Base-by-base conservation (phyloP, 2,888 invertebrate species). In the Chalcosyrphus nemorum region DNA sequence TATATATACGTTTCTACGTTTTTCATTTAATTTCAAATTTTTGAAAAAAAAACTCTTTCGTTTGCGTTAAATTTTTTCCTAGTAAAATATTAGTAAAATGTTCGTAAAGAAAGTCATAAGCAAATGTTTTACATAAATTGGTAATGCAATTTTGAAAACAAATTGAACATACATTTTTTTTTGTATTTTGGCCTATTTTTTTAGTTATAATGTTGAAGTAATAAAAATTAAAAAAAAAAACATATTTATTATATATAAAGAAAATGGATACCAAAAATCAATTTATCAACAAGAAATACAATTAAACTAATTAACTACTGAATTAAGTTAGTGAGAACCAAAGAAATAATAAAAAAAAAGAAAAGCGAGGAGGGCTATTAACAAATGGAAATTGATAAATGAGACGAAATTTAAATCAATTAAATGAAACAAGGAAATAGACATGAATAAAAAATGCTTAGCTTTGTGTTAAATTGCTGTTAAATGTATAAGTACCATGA, bases 381-480 rank as follows among this genome's bases (percentile, higher is more conserved):
- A 84, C 70, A 41, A 52, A 61, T 43, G 61, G 15, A 45, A 65
- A 35, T 52, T 59, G 47, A 43, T 13, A 27, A 76, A 35, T 13
- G 32, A 74, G 41, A 56, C 35, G 52, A 84, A 84, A 65, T 80
- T 80, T 75, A 86, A 86, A 86, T 70, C 82, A 87, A 86, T 81
- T 81, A 86, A 63, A 81, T 71, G 82, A 78, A 84, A 66, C 66
- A 86, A 84, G 66, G 74, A 85, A 86, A 70, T 45, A 81, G 77
- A 86, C 68, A 76, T 63, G 57, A 75, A 56, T 72, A 87, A 86
- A 86, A 82, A 86, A 88, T 90, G 91, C 91, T 91, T 90, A 90
- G 91, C 91, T 91, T 91, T 91, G 91, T 91, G 91, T 91, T 91
- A 89, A 90, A 89, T 91, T 90, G 91, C 91, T 91, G 90, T 91